phyloP scores from a whole-genome alignment of 2,888 invertebrate species.

The Tetragnatha montana region DNA sequence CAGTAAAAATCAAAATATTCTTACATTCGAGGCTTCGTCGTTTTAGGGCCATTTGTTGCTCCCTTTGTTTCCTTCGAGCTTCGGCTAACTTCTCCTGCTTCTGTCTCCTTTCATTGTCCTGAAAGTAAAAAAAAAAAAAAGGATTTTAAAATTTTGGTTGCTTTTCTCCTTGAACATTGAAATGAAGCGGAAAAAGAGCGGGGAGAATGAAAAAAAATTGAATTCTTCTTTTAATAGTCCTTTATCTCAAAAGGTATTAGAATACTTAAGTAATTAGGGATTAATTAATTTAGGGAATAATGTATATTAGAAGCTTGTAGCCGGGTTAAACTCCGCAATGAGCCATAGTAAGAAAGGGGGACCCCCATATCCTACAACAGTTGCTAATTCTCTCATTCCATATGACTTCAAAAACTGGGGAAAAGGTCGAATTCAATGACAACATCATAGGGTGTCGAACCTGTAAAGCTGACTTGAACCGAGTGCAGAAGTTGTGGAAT shows the following conservation, averaged over 20 bases:
- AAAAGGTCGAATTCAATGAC: not conserved
- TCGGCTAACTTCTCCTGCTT: slow-evolving; percentile 91
- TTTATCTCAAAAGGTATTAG: not conserved
- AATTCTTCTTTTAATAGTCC: too few relatives aligned
- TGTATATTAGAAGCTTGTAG: too few relatives aligned
- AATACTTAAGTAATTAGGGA: not conserved
- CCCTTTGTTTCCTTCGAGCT: slow-evolving; percentile 78
- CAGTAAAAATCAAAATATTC: not conserved
- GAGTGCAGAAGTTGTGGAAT: slow-evolving; percentile 89
- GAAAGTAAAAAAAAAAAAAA: slow-evolving; percentile 76
- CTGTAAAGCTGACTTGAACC: slow-evolving; percentile 76
- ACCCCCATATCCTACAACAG: not conserved
- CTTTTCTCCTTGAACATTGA: not conserved
- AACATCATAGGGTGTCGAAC: slow-evolving; percentile 72
- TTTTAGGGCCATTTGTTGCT: slow-evolving; percentile 67
- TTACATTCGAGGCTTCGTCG: slow-evolving; percentile 65
- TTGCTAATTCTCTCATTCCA: too few relatives aligned
- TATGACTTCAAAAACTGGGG: not conserved
- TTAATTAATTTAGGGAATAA: not conserved
- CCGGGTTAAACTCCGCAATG: not conserved
- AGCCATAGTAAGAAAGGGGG: not conserved
- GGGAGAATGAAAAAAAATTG: too few relatives aligned
- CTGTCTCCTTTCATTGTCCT: slow-evolving; percentile 89
- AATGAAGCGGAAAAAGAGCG: too few relatives aligned
- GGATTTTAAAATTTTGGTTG: not conserved